A percentile compares a stretch with the other conserved stretches of the same genome.
Conservation (phyloP, 64 coral and sea anemone species). For the Stylophora pistillata region DNA sequence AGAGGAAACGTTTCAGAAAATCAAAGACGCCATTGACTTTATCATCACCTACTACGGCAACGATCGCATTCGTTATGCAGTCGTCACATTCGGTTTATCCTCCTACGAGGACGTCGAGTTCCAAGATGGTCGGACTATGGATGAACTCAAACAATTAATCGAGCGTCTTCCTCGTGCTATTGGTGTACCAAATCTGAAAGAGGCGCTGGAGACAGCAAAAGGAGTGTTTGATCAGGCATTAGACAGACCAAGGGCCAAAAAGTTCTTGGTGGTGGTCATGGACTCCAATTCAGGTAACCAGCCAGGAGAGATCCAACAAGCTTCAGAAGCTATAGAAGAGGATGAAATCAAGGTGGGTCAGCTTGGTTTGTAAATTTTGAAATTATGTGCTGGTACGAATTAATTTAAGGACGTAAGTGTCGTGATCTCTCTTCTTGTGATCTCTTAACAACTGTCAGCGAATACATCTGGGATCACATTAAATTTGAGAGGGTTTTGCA, state of each 20-base stretch:
- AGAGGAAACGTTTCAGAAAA: slow-evolving; percentile 68
- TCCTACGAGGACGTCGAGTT: slow-evolving; percentile 48
- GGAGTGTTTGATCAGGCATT: slow-evolving; percentile 23
- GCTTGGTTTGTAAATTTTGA: background rate
- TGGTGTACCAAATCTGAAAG: slow-evolving; percentile 27
- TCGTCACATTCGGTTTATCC: slow-evolving; percentile 60
- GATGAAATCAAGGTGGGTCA: slow-evolving; percentile 22
- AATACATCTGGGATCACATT: too few species aligned
- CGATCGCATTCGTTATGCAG: slow-evolving; percentile 63
- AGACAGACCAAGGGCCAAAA: slow-evolving; percentile 44
- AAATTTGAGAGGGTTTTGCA: too few species aligned
- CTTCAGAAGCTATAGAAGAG: background rate
- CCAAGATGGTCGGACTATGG: slow-evolving; percentile 30
- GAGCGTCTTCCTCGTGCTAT: background rate
- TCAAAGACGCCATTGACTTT: slow-evolving; percentile 65
- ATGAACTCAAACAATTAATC: slow-evolving; percentile 51
- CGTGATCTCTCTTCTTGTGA: too few species aligned
- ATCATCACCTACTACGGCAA: slow-evolving; percentile 76
- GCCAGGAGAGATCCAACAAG: slow-evolving; percentile 16
- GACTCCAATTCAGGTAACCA: slow-evolving; percentile 35
- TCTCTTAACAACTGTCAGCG: too few species aligned
- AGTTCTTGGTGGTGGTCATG: slow-evolving; percentile 55
- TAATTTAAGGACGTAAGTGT: too few species aligned
- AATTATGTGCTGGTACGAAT: background rate
- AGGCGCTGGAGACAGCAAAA: slow-evolving; percentile 36